A percentile compares a stretch with the other conserved stretches of the same genome.
phyloP scores from a whole-genome alignment of 2,113 vertebrate genomes.

The Tinamus guttatus region DNA sequence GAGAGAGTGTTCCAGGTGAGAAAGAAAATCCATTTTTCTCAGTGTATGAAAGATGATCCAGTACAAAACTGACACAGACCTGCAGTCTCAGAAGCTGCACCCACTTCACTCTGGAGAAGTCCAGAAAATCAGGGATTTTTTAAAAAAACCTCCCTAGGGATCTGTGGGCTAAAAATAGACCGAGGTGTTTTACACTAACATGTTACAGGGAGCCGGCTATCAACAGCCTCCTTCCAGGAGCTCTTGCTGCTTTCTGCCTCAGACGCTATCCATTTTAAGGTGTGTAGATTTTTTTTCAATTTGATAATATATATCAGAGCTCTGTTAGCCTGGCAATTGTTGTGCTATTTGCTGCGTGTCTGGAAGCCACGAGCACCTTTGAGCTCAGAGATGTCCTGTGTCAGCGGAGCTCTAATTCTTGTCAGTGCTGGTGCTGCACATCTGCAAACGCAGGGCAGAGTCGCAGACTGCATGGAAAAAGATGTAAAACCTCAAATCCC shows the following conservation, averaged over 20 bases:
- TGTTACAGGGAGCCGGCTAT: neutral
- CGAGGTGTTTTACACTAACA: neutral
- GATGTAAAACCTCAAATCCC: neutral
- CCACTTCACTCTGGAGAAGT: neutral
- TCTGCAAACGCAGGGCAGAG: neutral
- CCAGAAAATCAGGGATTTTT: neutral
- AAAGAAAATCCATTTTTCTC: neutral
- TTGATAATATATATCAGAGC: neutral
- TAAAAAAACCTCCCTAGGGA: neutral
- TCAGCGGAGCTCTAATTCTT: neutral
- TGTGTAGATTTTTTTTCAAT: neutral
- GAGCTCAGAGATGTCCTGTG: neutral
- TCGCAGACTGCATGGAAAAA: fast-evolving
- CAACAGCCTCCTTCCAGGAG: neutral
- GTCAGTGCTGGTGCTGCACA: neutral
- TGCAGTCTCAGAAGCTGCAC: neutral
- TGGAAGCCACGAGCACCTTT: neutral
- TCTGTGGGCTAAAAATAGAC: neutral
- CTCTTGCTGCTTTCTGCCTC: neutral
- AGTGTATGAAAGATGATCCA: neutral
- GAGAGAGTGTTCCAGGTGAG: neutral
- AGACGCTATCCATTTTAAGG: neutral
- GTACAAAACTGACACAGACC: neutral
- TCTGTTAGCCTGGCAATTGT: neutral
- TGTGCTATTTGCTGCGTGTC: neutral